Percentiles rank a stretch among this genome's conserved stretches.
Conservation (phyloP, 2,113 vertebrate species). For the Oreochromis spilurus region DNA sequence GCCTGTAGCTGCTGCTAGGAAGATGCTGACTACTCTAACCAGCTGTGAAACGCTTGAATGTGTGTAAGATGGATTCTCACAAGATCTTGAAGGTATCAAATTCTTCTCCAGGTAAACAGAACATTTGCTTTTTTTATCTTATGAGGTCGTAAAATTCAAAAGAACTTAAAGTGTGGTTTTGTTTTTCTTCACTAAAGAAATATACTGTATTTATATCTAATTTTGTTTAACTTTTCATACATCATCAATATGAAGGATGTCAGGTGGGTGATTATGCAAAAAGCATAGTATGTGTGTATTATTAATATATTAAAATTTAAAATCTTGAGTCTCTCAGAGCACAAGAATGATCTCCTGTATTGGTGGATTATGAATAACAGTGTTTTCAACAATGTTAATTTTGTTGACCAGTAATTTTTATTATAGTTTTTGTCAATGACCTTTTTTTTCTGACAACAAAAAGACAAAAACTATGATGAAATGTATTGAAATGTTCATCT, state of each 20-base stretch:
- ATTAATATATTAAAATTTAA: neutral
- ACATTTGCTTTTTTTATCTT: neutral
- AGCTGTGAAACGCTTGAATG: neutral
- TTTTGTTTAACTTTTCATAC: neutral
- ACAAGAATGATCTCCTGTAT: neutral
- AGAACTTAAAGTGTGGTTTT: neutral
- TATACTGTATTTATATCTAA: neutral
- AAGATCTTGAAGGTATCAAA: neutral
- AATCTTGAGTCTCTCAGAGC: neutral
- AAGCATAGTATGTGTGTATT: neutral
- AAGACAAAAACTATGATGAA: accelerated
- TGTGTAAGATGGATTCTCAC: neutral
- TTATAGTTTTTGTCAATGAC: accelerated
- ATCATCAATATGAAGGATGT: neutral
- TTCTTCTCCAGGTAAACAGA: neutral
- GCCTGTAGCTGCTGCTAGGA: neutral
- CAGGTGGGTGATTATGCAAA: neutral
- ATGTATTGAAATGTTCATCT: neutral
- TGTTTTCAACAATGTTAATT: neutral
- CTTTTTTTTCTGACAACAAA: neutral
- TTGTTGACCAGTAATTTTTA: neutral
- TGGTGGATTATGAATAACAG: neutral
- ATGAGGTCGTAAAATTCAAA: neutral
- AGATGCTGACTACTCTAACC: neutral
- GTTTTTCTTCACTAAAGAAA: neutral